Percentiles rank a stretch among this genome's conserved stretches.
Evolutionary conservation across 2,113 vertebrate genomes (phyloP).

Genomic region (Chitala chitala): DNA sequence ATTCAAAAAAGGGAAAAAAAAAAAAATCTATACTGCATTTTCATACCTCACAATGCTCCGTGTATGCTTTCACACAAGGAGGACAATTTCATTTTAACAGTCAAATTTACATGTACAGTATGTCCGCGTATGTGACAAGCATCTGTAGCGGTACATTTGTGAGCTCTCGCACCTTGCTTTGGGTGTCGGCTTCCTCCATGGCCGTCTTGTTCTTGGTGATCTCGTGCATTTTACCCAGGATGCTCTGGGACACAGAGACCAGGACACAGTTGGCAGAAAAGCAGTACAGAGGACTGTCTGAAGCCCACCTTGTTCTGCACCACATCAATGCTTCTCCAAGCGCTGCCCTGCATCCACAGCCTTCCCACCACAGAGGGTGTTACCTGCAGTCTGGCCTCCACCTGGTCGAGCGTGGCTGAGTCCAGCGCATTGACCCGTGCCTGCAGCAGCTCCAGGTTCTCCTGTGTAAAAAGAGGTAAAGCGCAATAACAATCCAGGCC

Average conservation of each 20-base stretch:
- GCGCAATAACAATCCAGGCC: neutral
- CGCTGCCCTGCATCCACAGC: neutral
- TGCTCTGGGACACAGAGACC: slow-evolving; percentile 62
- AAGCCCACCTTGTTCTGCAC: too few species aligned
- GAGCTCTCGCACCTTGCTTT: slow-evolving; percentile 85
- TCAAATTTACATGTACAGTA: too few species aligned
- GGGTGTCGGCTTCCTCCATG: slow-evolving; percentile 85
- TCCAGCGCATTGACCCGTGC: slow-evolving; percentile 84
- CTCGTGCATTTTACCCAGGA: slow-evolving; percentile 92
- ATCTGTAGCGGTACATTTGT: too few species aligned
- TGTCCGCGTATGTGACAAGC: too few species aligned
- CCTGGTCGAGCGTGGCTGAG: slow-evolving; percentile 81
- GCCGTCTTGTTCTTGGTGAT: slow-evolving; percentile 90
- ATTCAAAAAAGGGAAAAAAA: too few species aligned
- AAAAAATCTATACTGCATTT: too few species aligned
- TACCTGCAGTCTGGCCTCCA: slow-evolving; percentile 90
- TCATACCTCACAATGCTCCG: too few species aligned
- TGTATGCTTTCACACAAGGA: too few species aligned
- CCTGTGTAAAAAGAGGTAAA: slow-evolving; percentile 54
- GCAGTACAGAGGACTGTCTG: too few species aligned
- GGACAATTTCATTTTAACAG: too few species aligned
- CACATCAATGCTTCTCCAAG: too few species aligned
- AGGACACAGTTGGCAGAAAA: slow-evolving; percentile 14
- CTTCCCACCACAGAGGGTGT: neutral
- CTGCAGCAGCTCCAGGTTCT: slow-evolving; percentile 83